Conservation (phyloP, 2,797 vertebrate genomes). For the Acanthiza pusilla region DNA sequence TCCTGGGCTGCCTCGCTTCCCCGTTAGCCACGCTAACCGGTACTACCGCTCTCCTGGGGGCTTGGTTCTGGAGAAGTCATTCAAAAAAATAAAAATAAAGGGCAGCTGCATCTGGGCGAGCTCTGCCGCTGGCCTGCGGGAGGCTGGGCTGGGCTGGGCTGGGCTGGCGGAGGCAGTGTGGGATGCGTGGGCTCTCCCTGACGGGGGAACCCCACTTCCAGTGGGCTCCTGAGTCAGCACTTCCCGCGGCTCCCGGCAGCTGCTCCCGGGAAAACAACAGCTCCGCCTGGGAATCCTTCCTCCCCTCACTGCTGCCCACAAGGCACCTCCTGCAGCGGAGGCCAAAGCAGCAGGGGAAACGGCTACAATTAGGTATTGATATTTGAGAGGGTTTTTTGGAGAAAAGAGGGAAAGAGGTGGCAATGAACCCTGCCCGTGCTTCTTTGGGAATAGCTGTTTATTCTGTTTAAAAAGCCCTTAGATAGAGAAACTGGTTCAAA, state of each 20-base stretch:
- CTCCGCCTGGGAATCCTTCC: neutral
- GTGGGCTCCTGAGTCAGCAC: slow-evolving; percentile 10
- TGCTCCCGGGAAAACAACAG: neutral
- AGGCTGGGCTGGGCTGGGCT: neutral
- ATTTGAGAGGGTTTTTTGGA: neutral
- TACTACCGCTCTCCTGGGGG: neutral
- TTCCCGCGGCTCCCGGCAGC: neutral
- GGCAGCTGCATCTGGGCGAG: neutral
- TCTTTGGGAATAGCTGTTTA: neutral
- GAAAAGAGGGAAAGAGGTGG: neutral
- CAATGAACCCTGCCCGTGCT: neutral
- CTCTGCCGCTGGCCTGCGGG: neutral
- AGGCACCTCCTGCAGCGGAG: rapidly evolving
- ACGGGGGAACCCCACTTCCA: neutral
- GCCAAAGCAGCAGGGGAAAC: neutral
- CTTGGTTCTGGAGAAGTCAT: neutral
- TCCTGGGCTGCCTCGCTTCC: neutral
- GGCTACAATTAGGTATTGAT: neutral
- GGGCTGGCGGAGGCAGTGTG: neutral
- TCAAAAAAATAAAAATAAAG: neutral
- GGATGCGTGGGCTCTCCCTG: slow-evolving; percentile 5
- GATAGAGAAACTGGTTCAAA: neutral
- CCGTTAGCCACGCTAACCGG: neutral
- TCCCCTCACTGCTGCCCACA: neutral
- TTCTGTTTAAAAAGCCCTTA: neutral